Evolutionary conservation across 2,113 vertebrate species (phyloP).

Genomic region (Diglossa brunneiventris): DNA sequence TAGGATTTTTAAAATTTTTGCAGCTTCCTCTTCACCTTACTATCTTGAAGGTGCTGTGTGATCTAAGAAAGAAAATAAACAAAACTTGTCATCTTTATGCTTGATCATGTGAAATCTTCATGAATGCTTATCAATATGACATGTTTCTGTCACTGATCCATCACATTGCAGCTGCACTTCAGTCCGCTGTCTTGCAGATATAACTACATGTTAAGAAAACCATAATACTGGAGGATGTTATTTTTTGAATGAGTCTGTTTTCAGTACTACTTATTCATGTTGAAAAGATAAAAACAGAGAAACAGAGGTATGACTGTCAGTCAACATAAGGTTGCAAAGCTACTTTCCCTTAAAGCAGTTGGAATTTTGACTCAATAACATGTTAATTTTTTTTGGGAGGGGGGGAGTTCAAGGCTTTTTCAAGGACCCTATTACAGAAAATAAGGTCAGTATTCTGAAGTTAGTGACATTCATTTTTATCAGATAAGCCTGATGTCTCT

Average conservation of each 20-base stretch:
- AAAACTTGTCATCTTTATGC: neutral
- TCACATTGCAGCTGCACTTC: accelerated
- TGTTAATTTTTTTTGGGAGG: neutral
- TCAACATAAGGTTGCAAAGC: neutral
- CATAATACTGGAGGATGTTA: neutral
- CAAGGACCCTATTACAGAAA: neutral
- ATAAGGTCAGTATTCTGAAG: neutral
- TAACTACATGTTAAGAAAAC: neutral
- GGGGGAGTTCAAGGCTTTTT: neutral
- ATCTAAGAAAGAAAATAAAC: neutral
- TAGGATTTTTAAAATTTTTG: conserved; percentile 1
- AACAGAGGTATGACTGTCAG: neutral
- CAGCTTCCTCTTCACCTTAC: neutral
- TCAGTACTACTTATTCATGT: neutral
- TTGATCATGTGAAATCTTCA: conserved; percentile 17
- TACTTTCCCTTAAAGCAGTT: neutral
- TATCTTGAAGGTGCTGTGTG: neutral
- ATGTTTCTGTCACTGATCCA: neutral
- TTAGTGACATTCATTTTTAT: neutral
- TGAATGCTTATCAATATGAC: neutral
- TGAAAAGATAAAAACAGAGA: neutral
- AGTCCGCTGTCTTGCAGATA: neutral
- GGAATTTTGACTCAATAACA: neutral
- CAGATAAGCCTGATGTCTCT: neutral
- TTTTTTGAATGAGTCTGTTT: neutral